phyloP scores from a whole-genome alignment of 2,888 invertebrate genomes.

The Tetheella fluctuosa region DNA sequence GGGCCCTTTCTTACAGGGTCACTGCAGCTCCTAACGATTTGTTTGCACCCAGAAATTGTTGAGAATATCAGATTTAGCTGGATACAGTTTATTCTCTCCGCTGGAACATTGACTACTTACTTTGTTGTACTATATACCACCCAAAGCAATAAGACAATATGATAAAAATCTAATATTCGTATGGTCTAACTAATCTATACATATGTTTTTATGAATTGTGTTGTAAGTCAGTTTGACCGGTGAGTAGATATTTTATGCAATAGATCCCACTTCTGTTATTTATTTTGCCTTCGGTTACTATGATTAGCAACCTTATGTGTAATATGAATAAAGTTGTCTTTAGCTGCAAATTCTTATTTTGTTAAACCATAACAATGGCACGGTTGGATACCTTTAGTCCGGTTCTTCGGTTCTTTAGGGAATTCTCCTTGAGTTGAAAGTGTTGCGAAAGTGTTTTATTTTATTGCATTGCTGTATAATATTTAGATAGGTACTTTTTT shows the following conservation, averaged over 20 bases:
- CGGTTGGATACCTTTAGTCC: not conserved
- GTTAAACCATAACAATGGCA: not conserved
- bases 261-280: not conserved
- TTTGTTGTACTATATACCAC: too few species aligned
- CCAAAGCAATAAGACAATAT: too few species aligned
- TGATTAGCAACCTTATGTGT: not conserved
- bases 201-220: not conserved
- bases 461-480: constrained; percentile 5
- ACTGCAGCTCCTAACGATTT: too few species aligned
- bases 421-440: constrained; percentile 6
- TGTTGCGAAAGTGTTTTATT: not conserved
- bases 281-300: not conserved
- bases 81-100: too few species aligned
- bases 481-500: not conserved
- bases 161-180: too few species aligned
- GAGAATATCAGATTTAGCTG: too few species aligned
- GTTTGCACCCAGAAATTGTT: too few species aligned
- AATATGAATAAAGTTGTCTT: not conserved
- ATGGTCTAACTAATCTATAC: not conserved
- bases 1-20: too few species aligned
- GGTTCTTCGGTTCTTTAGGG: constrained; percentile 6
- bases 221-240: not conserved
- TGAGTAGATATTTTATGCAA: not conserved
- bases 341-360: not conserved
- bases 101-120: too few species aligned